Evolutionary conservation across 53 echinoderm and acorn worm species (phyloP).

Genomic region (Temnopleurus reevesii): DNA sequence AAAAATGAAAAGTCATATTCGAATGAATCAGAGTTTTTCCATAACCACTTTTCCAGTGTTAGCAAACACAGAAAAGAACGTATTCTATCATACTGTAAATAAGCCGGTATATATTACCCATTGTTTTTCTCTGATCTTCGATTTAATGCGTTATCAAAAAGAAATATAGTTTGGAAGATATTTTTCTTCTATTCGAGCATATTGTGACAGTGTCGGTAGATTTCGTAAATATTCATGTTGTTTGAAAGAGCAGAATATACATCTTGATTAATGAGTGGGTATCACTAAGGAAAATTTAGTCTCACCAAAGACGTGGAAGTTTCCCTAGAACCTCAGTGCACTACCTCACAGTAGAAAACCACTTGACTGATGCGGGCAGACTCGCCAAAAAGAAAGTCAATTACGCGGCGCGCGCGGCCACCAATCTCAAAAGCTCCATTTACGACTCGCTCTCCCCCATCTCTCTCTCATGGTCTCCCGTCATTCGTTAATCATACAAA

Average conservation of each 20-base stretch:
- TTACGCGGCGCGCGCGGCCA: background rate
- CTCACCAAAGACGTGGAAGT: background rate
- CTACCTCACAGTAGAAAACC: background rate
- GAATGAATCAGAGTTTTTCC: no score
- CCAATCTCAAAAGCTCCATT: background rate
- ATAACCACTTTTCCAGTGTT: no score
- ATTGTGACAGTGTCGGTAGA: no score
- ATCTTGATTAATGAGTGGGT: background rate
- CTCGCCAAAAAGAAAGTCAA: background rate
- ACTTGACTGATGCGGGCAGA: background rate
- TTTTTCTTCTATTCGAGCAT: no score
- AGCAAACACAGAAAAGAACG: no score
- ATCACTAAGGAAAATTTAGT: background rate
- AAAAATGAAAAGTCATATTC: no score
- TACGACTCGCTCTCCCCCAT: background rate
- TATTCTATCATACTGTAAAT: no score
- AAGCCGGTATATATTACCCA: no score
- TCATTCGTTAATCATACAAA: background rate
- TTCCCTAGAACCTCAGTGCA: background rate
- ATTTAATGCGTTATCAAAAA: no score
- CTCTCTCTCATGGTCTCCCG: background rate
- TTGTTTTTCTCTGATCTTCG: no score
- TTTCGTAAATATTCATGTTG: no score
- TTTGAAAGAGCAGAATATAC: background rate
- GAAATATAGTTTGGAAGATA: no score